These are phyloP conservation scores for Lochmaea capreae DNA, from an alignment of 2,888 invertebrate genomes.

Conservation along the genomic window DNA sequence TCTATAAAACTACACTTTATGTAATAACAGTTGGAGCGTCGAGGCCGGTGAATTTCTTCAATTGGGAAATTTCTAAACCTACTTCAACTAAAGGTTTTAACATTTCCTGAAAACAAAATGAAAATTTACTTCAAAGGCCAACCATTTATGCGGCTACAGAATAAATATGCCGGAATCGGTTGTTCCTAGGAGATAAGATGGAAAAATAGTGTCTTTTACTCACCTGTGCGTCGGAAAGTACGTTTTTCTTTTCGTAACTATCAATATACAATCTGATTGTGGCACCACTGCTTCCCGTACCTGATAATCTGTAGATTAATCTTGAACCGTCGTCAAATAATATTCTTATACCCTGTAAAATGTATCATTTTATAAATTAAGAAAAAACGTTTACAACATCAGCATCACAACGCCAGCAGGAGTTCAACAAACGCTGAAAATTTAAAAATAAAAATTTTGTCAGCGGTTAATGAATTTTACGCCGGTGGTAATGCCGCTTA, in stretches of 20 bases:
- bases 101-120: constrained; percentile 67
- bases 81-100: constrained; percentile 90
- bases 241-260: constrained; percentile 85
- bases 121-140: constrained; percentile 8
- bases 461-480: no score
- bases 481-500: no score
- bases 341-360: constrained; percentile 86
- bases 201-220: background rate
- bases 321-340: constrained; percentile 96
- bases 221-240: constrained; percentile 73
- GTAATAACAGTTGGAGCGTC: constrained; percentile 97
- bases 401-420: no score
- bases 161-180: background rate
- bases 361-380: no score
- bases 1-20: constrained; percentile 63
- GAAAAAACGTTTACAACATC: no score
- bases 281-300: constrained; percentile 98
- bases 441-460: background rate
- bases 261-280: constrained; percentile 97
- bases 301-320: constrained; percentile 92
- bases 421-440: no score
- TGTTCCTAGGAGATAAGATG: background rate
- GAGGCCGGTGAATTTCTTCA: constrained; percentile 88
- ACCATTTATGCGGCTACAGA: background rate
- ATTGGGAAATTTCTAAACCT: constrained; percentile 85